These are phyloP conservation scores for Sogatella furcifera DNA, from an alignment of 1,140 invertebrate genomes.

Conservation along the genomic window DNA sequence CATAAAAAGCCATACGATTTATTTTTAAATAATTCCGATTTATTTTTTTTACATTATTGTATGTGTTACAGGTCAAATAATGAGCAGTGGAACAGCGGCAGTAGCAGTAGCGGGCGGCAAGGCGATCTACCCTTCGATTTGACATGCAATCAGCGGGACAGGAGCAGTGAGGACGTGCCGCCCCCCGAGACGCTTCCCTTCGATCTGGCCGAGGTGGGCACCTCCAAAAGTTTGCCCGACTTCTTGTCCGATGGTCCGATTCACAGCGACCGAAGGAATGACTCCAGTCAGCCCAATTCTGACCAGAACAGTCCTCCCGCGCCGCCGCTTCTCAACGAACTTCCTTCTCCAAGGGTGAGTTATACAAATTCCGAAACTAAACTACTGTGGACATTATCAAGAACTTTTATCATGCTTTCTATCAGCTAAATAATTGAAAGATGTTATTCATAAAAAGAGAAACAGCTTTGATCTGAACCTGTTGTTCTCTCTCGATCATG, in stretches of 20 bases:
- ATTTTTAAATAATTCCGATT: too few relatives aligned
- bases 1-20: too few relatives aligned
- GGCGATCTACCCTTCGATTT: constrained; percentile 27
- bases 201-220: constrained; percentile 26
- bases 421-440: too few relatives aligned
- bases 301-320: constrained; percentile 33
- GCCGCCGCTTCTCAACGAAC: constrained; percentile 35
- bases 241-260: constrained; percentile 63
- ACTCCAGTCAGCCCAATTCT: constrained; percentile 2
- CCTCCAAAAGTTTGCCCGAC: constrained; percentile 52
- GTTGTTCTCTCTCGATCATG: too few relatives aligned
- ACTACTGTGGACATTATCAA: too few relatives aligned
- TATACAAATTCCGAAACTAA: too few relatives aligned
- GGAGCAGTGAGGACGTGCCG: background rate
- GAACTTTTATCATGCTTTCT: too few relatives aligned
- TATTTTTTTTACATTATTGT: too few relatives aligned
- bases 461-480: too few relatives aligned
- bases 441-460: too few relatives aligned
- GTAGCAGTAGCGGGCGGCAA: background rate
- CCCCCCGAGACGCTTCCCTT: constrained; percentile 25
- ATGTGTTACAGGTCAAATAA: constrained; percentile 10
- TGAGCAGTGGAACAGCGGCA: constrained; percentile 21
- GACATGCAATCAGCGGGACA: constrained; percentile 13
- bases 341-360: constrained; percentile 7
- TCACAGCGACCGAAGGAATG: constrained; percentile 26